Evolutionary conservation across 2,888 invertebrate genomes (phyloP).

Genomic region (Nycteola revayana): DNA sequence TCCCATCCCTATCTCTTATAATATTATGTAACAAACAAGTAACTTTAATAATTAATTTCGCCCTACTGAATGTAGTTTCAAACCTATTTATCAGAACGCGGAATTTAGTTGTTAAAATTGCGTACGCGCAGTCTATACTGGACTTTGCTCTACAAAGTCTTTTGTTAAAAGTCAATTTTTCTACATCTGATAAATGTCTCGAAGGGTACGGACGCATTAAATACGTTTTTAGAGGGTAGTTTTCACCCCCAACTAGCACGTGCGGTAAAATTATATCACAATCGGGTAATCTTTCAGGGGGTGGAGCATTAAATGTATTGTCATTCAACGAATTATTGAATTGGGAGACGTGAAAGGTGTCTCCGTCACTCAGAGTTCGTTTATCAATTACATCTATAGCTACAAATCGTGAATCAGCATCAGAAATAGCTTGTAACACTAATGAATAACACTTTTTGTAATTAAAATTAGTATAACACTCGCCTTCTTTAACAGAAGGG

Average conservation of each 20-base stretch:
- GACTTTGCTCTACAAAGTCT: conserved; percentile 9
- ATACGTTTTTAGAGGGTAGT: conserved; percentile 22
- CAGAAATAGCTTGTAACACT: conserved; percentile 22
- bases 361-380: conserved; percentile 27
- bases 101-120: conserved; percentile 18
- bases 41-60: too few relatives aligned
- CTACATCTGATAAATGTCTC: conserved; percentile 9
- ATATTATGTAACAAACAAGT: too few relatives aligned
- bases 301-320: conserved; percentile 3
- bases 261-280: conserved; percentile 18
- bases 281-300: conserved; percentile 10
- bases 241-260: conserved; percentile 22
- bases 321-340: conserved; percentile 16
- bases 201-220: conserved; percentile 25
- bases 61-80: too few relatives aligned
- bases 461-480: too few relatives aligned
- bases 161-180: conserved; percentile 19
- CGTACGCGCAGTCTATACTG: conserved; percentile 20
- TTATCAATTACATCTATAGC: conserved; percentile 19
- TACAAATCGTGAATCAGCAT: conserved; percentile 20
- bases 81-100: conserved; percentile 15
- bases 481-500: conserved; percentile 9
- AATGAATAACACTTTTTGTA: conserved; percentile 17
- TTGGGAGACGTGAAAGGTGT: conserved; percentile 26
- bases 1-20: too few relatives aligned